A percentile compares a stretch with the other conserved stretches of the same genome.
Evolutionary conservation across 2,888 invertebrate genomes (phyloP).

Genomic region (Apamea monoglypha): DNA sequence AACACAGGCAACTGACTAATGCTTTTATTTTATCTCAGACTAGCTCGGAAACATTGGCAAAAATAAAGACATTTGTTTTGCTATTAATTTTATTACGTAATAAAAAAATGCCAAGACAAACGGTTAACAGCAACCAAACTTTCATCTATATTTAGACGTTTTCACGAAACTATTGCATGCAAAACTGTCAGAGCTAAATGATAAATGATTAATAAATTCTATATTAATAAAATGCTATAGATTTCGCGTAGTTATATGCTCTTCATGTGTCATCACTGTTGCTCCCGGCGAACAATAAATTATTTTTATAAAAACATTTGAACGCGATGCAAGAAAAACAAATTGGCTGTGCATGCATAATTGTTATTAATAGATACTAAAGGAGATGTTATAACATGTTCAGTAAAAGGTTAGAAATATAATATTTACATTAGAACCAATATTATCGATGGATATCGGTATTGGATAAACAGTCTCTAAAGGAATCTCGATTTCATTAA

Average conservation of each 20-base stretch:
- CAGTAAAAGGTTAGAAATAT: conserved; percentile 39
- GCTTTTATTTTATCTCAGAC: conserved; percentile 46
- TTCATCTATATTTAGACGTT: conserved; percentile 47
- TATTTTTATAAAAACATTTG: conserved; percentile 61
- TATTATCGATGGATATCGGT: conserved; percentile 44
- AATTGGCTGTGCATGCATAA: conserved; percentile 47
- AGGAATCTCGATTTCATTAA: conserved; percentile 60
- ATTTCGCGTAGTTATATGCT: conserved; percentile 60
- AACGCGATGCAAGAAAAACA: conserved; percentile 59
- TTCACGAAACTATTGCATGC: conserved; percentile 59
- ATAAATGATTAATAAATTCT: conserved; percentile 67
- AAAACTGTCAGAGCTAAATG: conserved; percentile 52
- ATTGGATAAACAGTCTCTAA: conserved; percentile 42
- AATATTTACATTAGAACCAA: conserved; percentile 44
- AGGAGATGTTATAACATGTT: conserved; percentile 25
- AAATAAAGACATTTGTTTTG: conserved; percentile 50
- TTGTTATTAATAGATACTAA: conserved; percentile 53
- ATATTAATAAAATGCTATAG: conserved; percentile 63
- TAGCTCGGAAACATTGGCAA: conserved; percentile 33
- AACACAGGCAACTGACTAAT: conserved; percentile 40
- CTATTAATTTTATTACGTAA: conserved; percentile 46
- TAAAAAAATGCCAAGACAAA: conserved; percentile 20
- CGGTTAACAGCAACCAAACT: conserved; percentile 37
- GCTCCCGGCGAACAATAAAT: conserved; percentile 64
- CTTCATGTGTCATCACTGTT: conserved; percentile 66